Evolutionary conservation across 2,797 vertebrate genomes (phyloP).

Genomic region (Erethizon dorsatum): DNA sequence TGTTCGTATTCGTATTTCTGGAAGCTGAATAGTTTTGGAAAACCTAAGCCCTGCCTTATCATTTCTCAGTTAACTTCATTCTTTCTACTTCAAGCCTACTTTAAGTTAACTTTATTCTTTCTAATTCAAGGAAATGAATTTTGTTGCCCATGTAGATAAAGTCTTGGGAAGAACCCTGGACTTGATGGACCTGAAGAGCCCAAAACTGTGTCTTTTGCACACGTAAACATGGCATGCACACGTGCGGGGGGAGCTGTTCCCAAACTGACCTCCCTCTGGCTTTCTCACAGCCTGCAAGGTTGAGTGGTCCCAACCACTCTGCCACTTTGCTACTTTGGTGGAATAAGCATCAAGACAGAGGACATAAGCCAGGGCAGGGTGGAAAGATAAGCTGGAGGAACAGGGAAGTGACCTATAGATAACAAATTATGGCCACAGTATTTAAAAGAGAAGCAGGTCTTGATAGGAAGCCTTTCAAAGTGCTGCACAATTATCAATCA

Average conservation of each 20-base stretch:
- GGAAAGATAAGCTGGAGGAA: neutral
- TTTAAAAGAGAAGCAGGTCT: neutral
- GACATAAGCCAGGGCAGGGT: neutral
- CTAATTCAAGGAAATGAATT: constrained; percentile 35
- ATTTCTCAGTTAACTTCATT: constrained; percentile 62
- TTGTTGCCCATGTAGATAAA: neutral
- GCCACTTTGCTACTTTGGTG: neutral
- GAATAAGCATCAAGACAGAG: neutral
- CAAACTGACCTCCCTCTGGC: neutral
- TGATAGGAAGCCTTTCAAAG: neutral
- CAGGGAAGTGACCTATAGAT: neutral
- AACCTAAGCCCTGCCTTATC: constrained; percentile 57
- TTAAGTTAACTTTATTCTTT: constrained; percentile 54
- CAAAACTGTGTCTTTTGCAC: neutral
- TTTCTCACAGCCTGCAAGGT: neutral
- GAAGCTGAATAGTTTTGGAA: constrained; percentile 73
- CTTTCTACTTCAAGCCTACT: neutral
- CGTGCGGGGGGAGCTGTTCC: neutral
- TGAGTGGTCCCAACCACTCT: neutral
- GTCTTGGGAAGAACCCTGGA: neutral
- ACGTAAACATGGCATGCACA: neutral
- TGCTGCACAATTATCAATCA: neutral
- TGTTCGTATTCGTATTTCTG: constrained; percentile 70
- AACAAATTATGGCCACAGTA: neutral
- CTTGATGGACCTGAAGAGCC: neutral